Conservation (phyloP, 2,113 vertebrate species). For the Hydrochoerus hydrochaeris region DNA sequence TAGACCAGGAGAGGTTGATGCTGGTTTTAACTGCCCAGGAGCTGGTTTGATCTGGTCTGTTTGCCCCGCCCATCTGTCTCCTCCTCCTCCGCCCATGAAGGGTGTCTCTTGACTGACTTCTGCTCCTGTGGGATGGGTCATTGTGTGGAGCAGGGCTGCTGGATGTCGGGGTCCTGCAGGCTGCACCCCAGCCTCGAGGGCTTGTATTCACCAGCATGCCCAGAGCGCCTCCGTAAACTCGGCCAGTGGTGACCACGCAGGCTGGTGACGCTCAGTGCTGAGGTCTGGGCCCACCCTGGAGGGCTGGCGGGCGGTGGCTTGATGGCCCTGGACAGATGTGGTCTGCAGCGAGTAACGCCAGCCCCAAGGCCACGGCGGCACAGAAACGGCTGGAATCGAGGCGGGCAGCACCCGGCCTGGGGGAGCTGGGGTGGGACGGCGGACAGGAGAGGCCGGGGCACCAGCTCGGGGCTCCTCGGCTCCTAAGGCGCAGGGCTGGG, state of each 20-base stretch:
- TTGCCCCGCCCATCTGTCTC: neutral
- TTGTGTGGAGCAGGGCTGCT: neutral
- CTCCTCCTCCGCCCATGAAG: neutral
- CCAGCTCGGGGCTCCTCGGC: neutral
- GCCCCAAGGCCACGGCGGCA: neutral
- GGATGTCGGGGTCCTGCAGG: rapidly evolving
- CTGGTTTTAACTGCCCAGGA: neutral
- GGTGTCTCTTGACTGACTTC: neutral
- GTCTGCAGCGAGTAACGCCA: too few species aligned
- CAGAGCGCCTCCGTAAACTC: neutral
- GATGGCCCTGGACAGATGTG: too few species aligned
- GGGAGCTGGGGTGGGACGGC: too few species aligned
- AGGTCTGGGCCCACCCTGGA: too few species aligned
- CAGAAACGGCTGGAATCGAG: neutral
- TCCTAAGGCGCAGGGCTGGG: neutral
- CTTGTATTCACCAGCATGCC: neutral
- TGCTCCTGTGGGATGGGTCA: neutral
- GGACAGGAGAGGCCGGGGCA: neutral
- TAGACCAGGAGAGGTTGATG: neutral
- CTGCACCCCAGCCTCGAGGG: too few species aligned
- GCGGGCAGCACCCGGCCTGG: too few species aligned
- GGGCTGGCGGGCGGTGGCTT: neutral
- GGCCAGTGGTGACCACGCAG: rapidly evolving
- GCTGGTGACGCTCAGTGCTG: neutral
- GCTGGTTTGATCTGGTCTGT: neutral